Base-by-base conservation (phyloP, 2,113 vertebrate species). In the Antennarius striatus region DNA sequence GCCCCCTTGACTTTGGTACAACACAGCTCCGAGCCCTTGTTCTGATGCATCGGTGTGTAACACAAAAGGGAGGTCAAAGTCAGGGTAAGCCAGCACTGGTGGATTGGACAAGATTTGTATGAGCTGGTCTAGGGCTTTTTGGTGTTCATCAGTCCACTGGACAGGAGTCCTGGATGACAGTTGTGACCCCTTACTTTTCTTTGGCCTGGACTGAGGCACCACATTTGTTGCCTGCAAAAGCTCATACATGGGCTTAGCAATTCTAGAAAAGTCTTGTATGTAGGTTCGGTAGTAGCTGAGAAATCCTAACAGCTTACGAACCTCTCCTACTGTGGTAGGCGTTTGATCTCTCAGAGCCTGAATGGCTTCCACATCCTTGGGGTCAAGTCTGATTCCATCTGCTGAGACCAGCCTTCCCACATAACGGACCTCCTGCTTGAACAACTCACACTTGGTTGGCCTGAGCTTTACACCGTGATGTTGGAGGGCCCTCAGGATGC, bases 401-500 rank as follows among this genome's bases (percentile, higher is more conserved):
- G 54, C 55, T 4, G 70, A 73, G 6, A 73, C 54, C 16, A 65
- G 36, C 13, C 16, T 57, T 4, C 62, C 69, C 0, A 73, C 42
- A 15, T 66, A 42, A 0, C 40, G 6, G 3, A 65, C 56, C 11
- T 53, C 40, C 3, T 36, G 39, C 2, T 12, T 30, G 3, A 65
- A 54, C 0, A 73, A 3, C 10, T 73, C 48, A 4, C 49, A 52
- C n/a, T 73, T 64, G 12, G 22, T 28, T 12, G 49, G 48, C 7
- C 47, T 58, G 10, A 63, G 53, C 5, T 65, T 65, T 2, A 73
- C 61, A 10, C 61, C 16, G 4, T 72, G 53, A 1, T 2, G 4
- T 10, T 63, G 58, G 3, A 55, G 30, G 4, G 43, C 57, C 5
- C 15, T 46, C 9, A 55, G 58, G 4, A 71, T 13, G 0, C 8